A percentile compares a stretch with the other conserved stretches of the same genome.
Conservation (phyloP, 2,888 invertebrate species). For the Drosophila maculinotata region DNA sequence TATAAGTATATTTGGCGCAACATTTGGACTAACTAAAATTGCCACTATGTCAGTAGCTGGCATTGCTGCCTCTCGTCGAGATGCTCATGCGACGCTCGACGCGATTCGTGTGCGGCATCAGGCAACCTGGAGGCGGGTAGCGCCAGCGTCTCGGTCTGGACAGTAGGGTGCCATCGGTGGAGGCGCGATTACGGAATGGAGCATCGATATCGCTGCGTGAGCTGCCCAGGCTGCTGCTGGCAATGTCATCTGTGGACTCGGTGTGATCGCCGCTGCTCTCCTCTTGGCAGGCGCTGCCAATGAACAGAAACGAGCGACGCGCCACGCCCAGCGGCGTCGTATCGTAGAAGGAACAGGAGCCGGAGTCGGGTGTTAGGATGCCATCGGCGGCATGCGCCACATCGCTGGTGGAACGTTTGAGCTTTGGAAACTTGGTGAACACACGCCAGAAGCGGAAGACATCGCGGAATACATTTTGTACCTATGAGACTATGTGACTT, state of each 20-base stretch:
- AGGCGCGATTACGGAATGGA: conserved; percentile 91
- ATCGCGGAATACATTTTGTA: conserved; percentile 91
- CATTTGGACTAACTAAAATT: conserved; percentile 63
- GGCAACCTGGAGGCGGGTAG: conserved; percentile 86
- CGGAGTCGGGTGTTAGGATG: conserved; percentile 86
- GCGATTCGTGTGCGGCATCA: conserved; percentile 85
- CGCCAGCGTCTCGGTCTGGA: conserved; percentile 88
- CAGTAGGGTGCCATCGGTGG: conserved; percentile 89
- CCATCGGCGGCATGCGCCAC: conserved; percentile 85
- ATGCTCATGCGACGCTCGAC: conserved; percentile 91
- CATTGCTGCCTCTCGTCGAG: conserved; percentile 87
- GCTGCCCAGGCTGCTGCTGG: conserved; percentile 84
- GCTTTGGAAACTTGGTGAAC: conserved; percentile 89
- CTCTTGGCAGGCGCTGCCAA: conserved; percentile 88
- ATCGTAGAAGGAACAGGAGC: conserved; percentile 85
- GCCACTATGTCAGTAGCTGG: conserved; percentile 77
- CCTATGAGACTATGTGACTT: conserved; percentile 85
- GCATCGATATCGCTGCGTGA: conserved; percentile 83
- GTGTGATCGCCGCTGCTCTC: conserved; percentile 86
- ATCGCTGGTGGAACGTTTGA: conserved; percentile 87
- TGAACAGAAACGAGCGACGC: conserved; percentile 83
- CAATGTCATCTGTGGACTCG: conserved; percentile 87
- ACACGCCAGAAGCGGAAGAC: conserved; percentile 91
- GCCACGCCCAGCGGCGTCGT: conserved; percentile 77
- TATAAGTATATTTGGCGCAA: conserved; percentile 68